Evolutionary conservation across 2,888 invertebrate species (phyloP).

Genomic region (Spilarctia lutea): DNA sequence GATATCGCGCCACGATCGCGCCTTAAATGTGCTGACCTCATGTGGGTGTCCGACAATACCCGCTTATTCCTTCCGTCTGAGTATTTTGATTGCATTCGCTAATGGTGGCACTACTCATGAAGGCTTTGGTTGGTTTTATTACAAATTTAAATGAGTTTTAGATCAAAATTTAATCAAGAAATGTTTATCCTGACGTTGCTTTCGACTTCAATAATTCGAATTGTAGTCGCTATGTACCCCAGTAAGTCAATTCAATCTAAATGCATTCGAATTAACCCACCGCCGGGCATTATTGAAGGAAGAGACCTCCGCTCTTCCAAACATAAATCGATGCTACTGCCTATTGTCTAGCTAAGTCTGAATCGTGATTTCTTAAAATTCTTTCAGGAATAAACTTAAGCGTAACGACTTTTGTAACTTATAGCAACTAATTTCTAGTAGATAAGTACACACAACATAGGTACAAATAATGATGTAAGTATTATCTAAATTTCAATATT

Average conservation of each 20-base stretch:
- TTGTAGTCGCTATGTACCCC: neutral
- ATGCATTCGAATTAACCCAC: neutral
- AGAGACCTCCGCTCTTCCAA: too few relatives aligned
- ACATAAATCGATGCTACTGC: neutral
- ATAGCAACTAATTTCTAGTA: neutral
- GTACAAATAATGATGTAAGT: neutral
- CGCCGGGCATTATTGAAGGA: too few relatives aligned
- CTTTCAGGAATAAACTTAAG: neutral
- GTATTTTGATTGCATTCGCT: constrained; percentile 65
- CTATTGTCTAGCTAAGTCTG: too few relatives aligned
- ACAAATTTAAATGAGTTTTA: neutral
- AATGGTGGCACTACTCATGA: constrained; percentile 34
- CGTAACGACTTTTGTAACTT: neutral
- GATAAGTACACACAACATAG: neutral
- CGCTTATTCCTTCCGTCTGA: constrained; percentile 67
- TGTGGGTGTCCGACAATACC: constrained; percentile 75
- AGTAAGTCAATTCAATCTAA: neutral
- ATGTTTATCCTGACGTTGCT: neutral
- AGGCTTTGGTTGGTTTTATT: neutral
- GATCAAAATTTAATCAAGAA: neutral
- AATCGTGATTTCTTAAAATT: neutral
- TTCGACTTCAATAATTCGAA: neutral
- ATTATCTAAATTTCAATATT: neutral
- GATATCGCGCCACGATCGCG: constrained; percentile 84
- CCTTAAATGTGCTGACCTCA: constrained; percentile 82